A percentile compares a stretch with the other conserved stretches of the same genome.
These are phyloP conservation scores for Actenoides hombroni DNA, from an alignment of 2,113 vertebrate species.

Conservation along the genomic window DNA sequence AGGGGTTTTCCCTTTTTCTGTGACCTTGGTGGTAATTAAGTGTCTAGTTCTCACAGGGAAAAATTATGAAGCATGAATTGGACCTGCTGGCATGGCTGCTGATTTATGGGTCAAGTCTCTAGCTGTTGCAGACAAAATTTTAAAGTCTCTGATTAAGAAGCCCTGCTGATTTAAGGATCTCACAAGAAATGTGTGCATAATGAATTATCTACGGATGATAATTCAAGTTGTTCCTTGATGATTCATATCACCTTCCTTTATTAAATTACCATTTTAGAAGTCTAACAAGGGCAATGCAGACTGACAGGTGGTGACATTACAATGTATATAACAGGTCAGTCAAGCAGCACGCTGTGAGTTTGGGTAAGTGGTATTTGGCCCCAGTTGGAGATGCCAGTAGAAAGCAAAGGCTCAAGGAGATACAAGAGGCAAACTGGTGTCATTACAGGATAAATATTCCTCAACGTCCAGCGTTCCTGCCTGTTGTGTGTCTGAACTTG, in stretches of 20 bases:
- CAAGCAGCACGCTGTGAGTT: not conserved
- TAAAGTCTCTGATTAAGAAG: conserved; percentile 76
- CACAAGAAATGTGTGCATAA: conserved; percentile 75
- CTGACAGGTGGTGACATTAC: not conserved
- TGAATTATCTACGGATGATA: conserved; percentile 73
- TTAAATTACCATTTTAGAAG: conserved; percentile 68
- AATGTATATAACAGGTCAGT: not conserved
- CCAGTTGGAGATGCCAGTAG: not conserved
- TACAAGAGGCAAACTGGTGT: not conserved
- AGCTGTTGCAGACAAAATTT: conserved; percentile 70
- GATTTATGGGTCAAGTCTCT: conserved; percentile 77
- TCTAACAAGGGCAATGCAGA: not conserved
- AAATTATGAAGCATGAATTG: conserved; percentile 60
- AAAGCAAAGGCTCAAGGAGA: not conserved
- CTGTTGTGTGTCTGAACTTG: not conserved
- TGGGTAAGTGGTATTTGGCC: not conserved
- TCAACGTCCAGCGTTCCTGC: not conserved
- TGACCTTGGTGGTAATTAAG: conserved; percentile 72
- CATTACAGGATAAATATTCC: fast-evolving
- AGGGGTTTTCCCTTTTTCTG: conserved; percentile 48
- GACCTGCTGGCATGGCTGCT: conserved; percentile 63
- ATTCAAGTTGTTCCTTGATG: conserved; percentile 68
- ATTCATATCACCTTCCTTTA: conserved; percentile 68
- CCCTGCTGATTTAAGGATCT: conserved; percentile 75
- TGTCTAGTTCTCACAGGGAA: conserved; percentile 53